Percentiles rank a stretch among this genome's conserved stretches.
Conservation (phyloP, 2,888 invertebrate species). For the Cetonia aurata region DNA sequence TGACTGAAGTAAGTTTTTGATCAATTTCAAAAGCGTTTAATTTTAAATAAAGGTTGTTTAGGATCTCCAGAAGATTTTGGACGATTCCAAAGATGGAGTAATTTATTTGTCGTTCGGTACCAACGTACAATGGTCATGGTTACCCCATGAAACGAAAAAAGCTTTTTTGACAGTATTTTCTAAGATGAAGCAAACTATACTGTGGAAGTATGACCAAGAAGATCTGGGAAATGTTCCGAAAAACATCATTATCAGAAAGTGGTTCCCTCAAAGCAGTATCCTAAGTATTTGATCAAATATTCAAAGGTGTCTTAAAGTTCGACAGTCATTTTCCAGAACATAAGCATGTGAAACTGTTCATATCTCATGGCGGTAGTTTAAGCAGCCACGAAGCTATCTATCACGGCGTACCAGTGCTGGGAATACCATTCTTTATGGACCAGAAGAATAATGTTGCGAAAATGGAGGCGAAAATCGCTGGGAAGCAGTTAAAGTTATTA, state of each 20-base stretch:
- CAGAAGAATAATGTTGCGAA: conserved; percentile 58
- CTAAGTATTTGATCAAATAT: conserved; percentile 50
- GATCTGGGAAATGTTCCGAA: conserved; percentile 57
- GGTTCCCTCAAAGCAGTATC: conserved; percentile 64
- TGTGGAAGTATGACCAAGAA: conserved; percentile 61
- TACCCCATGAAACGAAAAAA: conserved; percentile 52
- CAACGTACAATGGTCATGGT: conserved; percentile 53
- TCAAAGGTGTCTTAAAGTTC: neutral
- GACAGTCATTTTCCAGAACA: conserved; percentile 48
- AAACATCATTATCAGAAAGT: conserved; percentile 61
- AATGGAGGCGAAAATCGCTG: conserved; percentile 55
- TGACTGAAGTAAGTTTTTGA: conserved; percentile 56
- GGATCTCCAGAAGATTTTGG: conserved; percentile 52
- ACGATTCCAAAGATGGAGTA: conserved; percentile 58
- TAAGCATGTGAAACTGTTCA: conserved; percentile 53
- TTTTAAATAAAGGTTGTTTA: conserved; percentile 8
- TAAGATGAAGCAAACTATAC: conserved; percentile 58
- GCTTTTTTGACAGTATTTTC: conserved; percentile 58
- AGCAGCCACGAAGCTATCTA: conserved; percentile 55
- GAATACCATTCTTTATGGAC: conserved; percentile 60
- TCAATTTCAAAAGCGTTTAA: neutral
- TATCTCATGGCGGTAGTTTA: conserved; percentile 57
- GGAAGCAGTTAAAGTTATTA: conserved; percentile 49
- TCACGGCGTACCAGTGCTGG: conserved; percentile 53
- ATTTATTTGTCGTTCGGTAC: conserved; percentile 63